Evolutionary conservation across 2,113 vertebrate species (phyloP).

Genomic region (Thamnaconus septentrionalis): DNA sequence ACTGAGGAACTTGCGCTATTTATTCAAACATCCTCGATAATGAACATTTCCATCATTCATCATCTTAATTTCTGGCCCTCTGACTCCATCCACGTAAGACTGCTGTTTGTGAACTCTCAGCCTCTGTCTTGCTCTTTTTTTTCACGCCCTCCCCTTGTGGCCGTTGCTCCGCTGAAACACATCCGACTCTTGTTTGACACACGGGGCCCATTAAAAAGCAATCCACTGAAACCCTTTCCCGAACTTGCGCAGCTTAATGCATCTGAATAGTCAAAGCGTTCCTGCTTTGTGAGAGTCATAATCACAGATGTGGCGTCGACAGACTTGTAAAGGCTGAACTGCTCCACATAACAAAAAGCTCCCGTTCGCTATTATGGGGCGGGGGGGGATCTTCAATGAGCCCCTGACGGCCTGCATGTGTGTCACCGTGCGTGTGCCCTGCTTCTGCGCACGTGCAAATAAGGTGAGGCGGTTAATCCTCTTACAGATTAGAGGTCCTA

Average conservation of each 20-base stretch:
- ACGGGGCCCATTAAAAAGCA: no score
- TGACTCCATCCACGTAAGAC: slow-evolving; percentile 23
- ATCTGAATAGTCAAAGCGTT: no score
- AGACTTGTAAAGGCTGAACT: not conserved
- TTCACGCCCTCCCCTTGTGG: not conserved
- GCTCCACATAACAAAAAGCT: slow-evolving; percentile 18
- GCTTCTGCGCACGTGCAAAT: slow-evolving; percentile 29
- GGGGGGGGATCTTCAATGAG: slow-evolving; percentile 33
- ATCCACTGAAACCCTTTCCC: no score
- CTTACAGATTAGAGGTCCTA: slow-evolving; percentile 74
- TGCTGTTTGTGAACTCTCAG: slow-evolving; percentile 2
- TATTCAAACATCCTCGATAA: slow-evolving; percentile 18
- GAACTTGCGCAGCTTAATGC: no score
- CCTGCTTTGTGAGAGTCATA: no score
- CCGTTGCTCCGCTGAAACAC: not conserved
- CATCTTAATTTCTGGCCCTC: slow-evolving; percentile 13
- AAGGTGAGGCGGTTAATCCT: slow-evolving; percentile 66
- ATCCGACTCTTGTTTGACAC: no score
- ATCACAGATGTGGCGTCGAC: not conserved
- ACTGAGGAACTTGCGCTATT: slow-evolving; percentile 79
- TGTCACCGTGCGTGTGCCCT: slow-evolving; percentile 26
- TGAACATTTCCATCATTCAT: slow-evolving; percentile 18
- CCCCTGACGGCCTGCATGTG: slow-evolving; percentile 10
- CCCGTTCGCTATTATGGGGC: slow-evolving; percentile 5
- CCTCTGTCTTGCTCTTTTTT: not conserved